These are phyloP conservation scores for Mnemiopsis leidyi DNA, from an alignment of 37 sponge, comb jelly and placozoan species.

Conservation along the genomic window DNA sequence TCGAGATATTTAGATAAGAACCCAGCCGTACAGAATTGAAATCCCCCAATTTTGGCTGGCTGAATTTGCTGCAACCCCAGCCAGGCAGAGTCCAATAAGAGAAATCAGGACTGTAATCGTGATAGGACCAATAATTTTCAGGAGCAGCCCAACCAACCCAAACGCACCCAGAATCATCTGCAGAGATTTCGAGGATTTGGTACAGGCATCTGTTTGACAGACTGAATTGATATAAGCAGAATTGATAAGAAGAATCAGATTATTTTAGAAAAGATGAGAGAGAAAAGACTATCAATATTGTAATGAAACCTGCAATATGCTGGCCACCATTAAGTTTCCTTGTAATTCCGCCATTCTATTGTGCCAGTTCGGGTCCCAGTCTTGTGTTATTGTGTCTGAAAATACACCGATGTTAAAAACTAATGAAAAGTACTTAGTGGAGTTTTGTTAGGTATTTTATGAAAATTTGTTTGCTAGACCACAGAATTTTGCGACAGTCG, in stretches of 20 bases:
- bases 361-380: slow-evolving; percentile 22
- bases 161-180: slow-evolving; percentile 39
- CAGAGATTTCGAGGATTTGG: too few species aligned
- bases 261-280: neutral
- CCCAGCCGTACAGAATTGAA: neutral
- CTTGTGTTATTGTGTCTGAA: neutral
- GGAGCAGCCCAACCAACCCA: slow-evolving; percentile 53
- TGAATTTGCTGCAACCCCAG: neutral
- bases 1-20: too few species aligned
- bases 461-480: too few species aligned
- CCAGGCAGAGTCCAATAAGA: slow-evolving; percentile 37
- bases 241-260: neutral
- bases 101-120: slow-evolving; percentile 59
- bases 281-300: neutral
- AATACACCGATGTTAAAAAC: too few species aligned
- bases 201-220: neutral
- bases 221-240: neutral
- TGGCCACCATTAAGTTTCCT: slow-evolving; percentile 20
- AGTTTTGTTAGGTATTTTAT: too few species aligned
- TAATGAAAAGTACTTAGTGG: too few species aligned
- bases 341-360: slow-evolving; percentile 23
- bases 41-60: slow-evolving; percentile 60
- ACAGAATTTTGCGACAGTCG: too few species aligned
- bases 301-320: neutral
- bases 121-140: slow-evolving; percentile 59